Evolutionary conservation across 2,888 invertebrate genomes (phyloP).

Genomic region (Scaptomyza tumidula): DNA sequence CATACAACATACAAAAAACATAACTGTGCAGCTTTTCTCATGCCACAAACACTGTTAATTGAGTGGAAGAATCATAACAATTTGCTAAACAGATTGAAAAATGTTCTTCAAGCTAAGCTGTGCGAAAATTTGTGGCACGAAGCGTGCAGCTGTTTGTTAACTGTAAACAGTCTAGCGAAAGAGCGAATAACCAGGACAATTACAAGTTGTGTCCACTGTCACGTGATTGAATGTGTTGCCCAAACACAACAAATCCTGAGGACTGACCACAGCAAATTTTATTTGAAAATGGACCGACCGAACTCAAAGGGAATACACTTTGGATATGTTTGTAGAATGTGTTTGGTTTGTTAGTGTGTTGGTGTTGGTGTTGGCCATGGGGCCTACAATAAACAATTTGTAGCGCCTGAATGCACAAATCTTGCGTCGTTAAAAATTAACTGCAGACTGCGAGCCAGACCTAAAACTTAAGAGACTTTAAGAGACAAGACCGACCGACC

Average conservation of each 20-base stretch:
- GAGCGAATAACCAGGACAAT: slow-evolving; percentile 16
- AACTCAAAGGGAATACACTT: slow-evolving; percentile 39
- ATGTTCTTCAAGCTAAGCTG: not conserved
- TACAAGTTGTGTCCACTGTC: slow-evolving; percentile 40
- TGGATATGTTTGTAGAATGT: not conserved
- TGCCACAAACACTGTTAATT: not conserved
- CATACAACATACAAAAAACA: no score
- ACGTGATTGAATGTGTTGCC: slow-evolving; percentile 53
- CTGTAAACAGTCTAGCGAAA: no score
- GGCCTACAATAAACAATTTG: slow-evolving; percentile 78
- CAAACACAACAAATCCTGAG: slow-evolving; percentile 10
- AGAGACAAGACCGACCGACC: slow-evolving; percentile 14
- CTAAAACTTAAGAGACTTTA: not conserved
- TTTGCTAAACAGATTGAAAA: not conserved
- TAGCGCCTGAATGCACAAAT: slow-evolving; percentile 80
- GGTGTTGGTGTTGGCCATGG: slow-evolving; percentile 37
- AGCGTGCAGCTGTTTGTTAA: slow-evolving; percentile 46
- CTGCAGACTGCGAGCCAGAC: slow-evolving; percentile 50
- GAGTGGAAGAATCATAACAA: slow-evolving; percentile 4
- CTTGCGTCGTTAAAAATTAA: slow-evolving; percentile 77
- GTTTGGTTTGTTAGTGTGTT: not conserved
- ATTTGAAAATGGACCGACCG: slow-evolving; percentile 60
- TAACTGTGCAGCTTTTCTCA: not conserved
- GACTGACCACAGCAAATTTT: slow-evolving; percentile 72
- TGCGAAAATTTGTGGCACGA: slow-evolving; percentile 27